A percentile compares a stretch with the other conserved stretches of the same genome.
Conservation (phyloP, 2,797 vertebrate species). For the Lates japonicus region DNA sequence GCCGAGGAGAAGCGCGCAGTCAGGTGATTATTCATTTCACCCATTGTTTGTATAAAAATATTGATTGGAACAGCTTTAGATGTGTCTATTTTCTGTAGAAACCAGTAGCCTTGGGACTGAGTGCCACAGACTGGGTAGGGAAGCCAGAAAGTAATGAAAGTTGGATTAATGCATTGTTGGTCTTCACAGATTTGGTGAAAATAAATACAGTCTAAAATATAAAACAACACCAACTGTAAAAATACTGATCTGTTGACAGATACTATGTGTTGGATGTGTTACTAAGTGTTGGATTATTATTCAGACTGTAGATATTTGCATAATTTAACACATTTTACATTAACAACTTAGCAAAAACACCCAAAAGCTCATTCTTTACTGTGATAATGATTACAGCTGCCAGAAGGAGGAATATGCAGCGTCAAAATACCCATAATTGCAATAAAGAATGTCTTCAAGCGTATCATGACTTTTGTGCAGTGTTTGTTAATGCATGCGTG, state of each 20-base stretch:
- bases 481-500: conserved; percentile 56
- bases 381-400: conserved; percentile 47
- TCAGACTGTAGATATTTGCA: conserved; percentile 33
- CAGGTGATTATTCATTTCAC: conserved; percentile 1
- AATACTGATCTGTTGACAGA: conserved; percentile 15
- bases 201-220: not conserved
- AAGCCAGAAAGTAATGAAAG: not conserved
- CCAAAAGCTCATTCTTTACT: conserved; percentile 29
- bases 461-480: conserved; percentile 45
- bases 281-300: conserved; percentile 18
- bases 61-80: conserved; percentile 3
- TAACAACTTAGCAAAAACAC: conserved; percentile 51
- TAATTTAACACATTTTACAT: conserved; percentile 43
- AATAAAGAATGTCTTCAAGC: conserved; percentile 53
- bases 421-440: conserved; percentile 45
- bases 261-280: not conserved
- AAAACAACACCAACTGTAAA: not conserved
- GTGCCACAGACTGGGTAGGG: not conserved
- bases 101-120: not conserved
- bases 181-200: not conserved
- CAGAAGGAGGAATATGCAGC: conserved; percentile 18
- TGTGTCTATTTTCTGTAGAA: not conserved
- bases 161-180: not conserved
- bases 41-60: not conserved
- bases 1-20: not conserved